These are phyloP conservation scores for Ephialtes manifestator DNA, from an alignment of 2,888 invertebrate genomes.

Conservation along the genomic window DNA sequence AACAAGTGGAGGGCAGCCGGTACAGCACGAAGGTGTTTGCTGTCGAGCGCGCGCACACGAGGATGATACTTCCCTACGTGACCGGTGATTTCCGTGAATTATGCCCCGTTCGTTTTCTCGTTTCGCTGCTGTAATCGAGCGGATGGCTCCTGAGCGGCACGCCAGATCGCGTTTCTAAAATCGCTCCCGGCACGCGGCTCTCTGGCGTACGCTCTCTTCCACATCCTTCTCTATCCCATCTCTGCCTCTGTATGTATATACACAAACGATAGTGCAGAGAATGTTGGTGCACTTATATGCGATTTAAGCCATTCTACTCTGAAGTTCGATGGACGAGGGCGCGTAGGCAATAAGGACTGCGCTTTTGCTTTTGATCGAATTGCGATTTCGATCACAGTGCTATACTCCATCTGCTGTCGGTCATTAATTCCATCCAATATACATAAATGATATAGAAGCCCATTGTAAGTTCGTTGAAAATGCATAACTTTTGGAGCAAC, in stretches of 20 bases:
- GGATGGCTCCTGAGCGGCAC: constrained; percentile 76
- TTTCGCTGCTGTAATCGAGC: constrained; percentile 76
- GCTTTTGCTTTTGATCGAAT: background rate
- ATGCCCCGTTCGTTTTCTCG: constrained; percentile 80
- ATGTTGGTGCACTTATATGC: constrained; percentile 21
- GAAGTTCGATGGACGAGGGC: constrained; percentile 2
- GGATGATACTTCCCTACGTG: constrained; percentile 76
- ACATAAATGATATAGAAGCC: background rate
- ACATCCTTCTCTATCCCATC: constrained; percentile 10
- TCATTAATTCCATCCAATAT: background rate
- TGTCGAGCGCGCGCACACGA: constrained; percentile 19
- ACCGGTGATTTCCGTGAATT: constrained; percentile 80
- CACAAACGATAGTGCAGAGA: background rate
- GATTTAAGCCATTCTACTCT: constrained; percentile 18
- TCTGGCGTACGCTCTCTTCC: constrained; percentile 31
- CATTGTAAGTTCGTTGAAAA: background rate
- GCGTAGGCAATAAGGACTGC: background rate
- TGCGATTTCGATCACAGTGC: background rate
- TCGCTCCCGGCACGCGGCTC: constrained; percentile 73
- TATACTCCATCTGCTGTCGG: background rate
- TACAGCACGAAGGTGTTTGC: constrained; percentile 63
- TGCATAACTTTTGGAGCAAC: background rate
- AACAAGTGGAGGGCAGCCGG: constrained; percentile 15
- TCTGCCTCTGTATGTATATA: background rate
- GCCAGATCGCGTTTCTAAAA: constrained; percentile 80